Base-by-base conservation (phyloP, 2,888 invertebrate species). In the Doris montereyensis region DNA sequence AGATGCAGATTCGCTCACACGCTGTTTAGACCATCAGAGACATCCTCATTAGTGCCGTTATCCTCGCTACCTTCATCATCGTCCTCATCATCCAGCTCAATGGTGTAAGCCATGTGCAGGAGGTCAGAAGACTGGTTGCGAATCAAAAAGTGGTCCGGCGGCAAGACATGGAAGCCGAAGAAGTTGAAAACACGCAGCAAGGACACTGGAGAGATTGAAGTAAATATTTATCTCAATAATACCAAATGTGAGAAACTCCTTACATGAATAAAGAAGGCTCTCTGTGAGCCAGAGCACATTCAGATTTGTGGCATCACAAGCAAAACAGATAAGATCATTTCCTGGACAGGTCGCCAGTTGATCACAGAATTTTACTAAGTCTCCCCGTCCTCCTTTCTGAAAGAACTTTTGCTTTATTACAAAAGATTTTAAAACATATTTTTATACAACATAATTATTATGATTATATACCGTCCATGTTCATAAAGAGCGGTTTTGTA, bases 101-200 rank as follows among this genome's bases (percentile, higher is more conserved):
- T 92, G 83, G 88, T 87, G 86, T 92, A 92, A 41, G 90, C 93
- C 94, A 94, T 94, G 92, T 93, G 94, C 89, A 94, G 91, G 87
- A 94, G 93, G 93, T 95, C 93, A 93, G 94, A 93, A 0, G 80
- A 71, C 86, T 93, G 93, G 88, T 94, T 93, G 83, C 95, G 95
- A 87, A 95, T 94, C 90, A 95, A 92, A 78, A 94, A 94, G 84
- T 97, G 86, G 68, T 88, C 95, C 67, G 97, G 96, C 62, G 96
- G 94, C 89, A 98, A 93, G 82, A 96, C 94, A 85, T 95, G 94
- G 93, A 98, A 98, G 81, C 98, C 98, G 93, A 98, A 94, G 93
- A 97, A 97, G 95, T 97, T 97, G 94, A 98, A 98, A 52, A 97
- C 97, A 87, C 97, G 95, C 84, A 98, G 95, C 88, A 98, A 93